These are phyloP conservation scores for Ptychadena robeensis DNA, from an alignment of 2,797 vertebrate species.

Conservation along the genomic window DNA sequence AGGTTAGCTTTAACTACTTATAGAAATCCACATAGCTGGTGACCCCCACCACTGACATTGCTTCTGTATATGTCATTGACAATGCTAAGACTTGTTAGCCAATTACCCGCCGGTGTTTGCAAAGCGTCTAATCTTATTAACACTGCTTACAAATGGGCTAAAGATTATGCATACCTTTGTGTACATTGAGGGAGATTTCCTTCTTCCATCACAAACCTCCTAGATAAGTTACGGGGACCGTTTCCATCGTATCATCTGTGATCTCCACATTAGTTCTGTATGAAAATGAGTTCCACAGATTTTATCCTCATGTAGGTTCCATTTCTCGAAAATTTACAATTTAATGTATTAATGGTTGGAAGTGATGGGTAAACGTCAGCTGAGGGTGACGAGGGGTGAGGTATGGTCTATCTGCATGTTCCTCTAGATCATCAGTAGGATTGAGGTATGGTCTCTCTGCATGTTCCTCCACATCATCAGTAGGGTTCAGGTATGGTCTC, in stretches of 20 bases:
- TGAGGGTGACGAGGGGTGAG: too few species aligned
- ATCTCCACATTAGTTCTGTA: not conserved
- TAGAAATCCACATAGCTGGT: not conserved
- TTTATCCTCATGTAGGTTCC: too few species aligned
- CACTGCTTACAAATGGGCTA: not conserved
- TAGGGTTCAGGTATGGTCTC: too few species aligned
- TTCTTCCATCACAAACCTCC: not conserved
- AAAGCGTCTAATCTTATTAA: conserved; percentile 3
- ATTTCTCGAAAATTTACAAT: too few species aligned
- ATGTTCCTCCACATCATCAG: too few species aligned
- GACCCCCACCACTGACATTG: not conserved
- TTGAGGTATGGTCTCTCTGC: too few species aligned
- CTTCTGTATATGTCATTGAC: conserved; percentile 7
- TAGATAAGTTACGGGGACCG: not conserved
- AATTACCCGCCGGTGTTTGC: conserved; percentile 12
- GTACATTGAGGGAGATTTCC: not conserved
- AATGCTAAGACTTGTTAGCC: conserved; percentile 12
- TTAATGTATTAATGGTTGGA: too few species aligned
- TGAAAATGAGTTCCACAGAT: not conserved
- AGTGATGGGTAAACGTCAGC: too few species aligned
- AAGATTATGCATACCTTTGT: not conserved
- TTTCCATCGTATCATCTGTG: not conserved
- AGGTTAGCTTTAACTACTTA: not conserved
- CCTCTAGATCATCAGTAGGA: too few species aligned
- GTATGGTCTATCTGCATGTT: too few species aligned